Conservation (phyloP, 2,888 invertebrate species). For the Charanyca ferruginea region DNA sequence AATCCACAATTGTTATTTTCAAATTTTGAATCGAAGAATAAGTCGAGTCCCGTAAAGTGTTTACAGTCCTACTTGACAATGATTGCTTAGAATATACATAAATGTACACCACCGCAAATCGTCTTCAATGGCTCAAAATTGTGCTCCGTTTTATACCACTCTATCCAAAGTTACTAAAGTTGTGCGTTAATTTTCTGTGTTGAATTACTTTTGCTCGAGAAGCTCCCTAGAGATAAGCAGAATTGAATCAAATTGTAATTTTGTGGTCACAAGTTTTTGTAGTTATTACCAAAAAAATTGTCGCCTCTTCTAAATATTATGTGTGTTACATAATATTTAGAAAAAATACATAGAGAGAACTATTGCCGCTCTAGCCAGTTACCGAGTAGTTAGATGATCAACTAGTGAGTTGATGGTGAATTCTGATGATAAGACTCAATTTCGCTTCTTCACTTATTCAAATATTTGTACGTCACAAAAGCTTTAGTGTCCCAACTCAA, state of each 20-base stretch:
- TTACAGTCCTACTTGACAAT: constrained; percentile 33
- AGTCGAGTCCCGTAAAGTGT: constrained; percentile 25
- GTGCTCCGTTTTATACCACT: constrained; percentile 20
- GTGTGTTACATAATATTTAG: too few species aligned
- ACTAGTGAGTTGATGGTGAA: too few species aligned
- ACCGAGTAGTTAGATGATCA: too few species aligned
- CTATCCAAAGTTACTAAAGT: constrained; percentile 33
- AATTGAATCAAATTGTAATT: constrained; percentile 5
- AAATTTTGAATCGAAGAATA: constrained; percentile 9
- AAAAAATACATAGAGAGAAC: not conserved
- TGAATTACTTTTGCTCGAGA: constrained; percentile 29
- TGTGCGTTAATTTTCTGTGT: constrained; percentile 24
- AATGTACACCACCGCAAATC: constrained; percentile 40
- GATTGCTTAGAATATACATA: constrained; percentile 48
- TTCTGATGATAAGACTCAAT: not conserved
- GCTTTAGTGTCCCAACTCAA: not conserved
- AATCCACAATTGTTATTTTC: constrained; percentile 18
- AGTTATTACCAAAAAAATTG: not conserved
- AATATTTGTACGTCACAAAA: not conserved
- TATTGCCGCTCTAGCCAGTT: not conserved
- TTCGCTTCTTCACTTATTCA: not conserved
- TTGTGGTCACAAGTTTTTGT: not conserved
- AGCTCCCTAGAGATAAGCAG: not conserved
- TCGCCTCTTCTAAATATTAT: too few species aligned
- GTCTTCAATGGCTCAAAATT: constrained; percentile 31